Base-by-base conservation (phyloP, 2,888 invertebrate species). In the Acanthosoma haemorrhoidale region DNA sequence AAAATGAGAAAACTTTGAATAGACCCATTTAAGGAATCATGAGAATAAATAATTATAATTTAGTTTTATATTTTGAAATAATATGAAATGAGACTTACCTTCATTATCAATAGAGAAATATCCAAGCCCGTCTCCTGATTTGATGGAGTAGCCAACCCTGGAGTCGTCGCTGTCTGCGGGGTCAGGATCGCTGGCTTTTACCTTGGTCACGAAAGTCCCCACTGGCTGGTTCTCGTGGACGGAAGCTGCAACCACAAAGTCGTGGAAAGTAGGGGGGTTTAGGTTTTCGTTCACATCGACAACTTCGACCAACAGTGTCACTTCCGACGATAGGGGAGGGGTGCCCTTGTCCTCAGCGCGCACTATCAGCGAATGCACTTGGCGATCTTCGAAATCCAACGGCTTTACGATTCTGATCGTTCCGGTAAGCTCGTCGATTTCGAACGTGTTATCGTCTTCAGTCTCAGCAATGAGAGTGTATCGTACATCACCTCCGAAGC, bases 251-350 rank as follows among this genome's bases (percentile, higher is more conserved):
- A 90, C 82, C 75, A 93, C 92, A 77, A 89, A 90, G 79, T 91
- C 92, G 67, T 85, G 85, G 80, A 96, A 96, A 74, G 84, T 83
- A 1, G 96, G 95, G 68, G 93, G 84, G 80, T 88, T 87, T 69
- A 88, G 83, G 81, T 96, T 96, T 82, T 96, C 96, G 82, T 97
- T 94, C 16, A 96, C 96, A 82, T 97, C 96, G 75, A 92, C 89
- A 73, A 94, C 86, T 81, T 95, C 93, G 68, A 97, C 86, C 66
- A 90, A 86, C 36, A 97, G 86, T 71, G 88, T 86, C 71, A 92
- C 89, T 77, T 91, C 90, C 1, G 93, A 86, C 72, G 88, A 87
- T 73, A 94, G 82, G 4, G 91, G 84, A 1, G 94, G 94, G 69
- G 86, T 87, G 0, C 96, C 97, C 34, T 88, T 86, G 82, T 97